Conservation (phyloP, 2,888 invertebrate genomes). For the Eupeodes luniger region DNA sequence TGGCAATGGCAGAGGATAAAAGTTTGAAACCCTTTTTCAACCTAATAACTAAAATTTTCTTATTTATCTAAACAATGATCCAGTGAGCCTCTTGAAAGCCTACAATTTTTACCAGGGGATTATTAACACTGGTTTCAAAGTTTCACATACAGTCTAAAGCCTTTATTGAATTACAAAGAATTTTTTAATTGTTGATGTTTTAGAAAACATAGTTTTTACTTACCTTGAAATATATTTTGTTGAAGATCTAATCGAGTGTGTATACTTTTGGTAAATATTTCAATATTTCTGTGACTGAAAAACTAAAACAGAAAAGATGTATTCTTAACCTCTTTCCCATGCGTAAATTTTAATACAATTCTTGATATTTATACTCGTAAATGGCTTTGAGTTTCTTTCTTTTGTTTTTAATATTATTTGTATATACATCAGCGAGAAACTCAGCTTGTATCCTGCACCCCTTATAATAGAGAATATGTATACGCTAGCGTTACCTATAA, state of each 20-base stretch:
- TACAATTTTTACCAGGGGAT: too few relatives aligned
- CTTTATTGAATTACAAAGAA: too few relatives aligned
- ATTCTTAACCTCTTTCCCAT: not conserved
- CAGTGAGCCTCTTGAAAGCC: too few relatives aligned
- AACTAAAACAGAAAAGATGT: not conserved
- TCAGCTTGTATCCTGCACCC: constrained; percentile 1
- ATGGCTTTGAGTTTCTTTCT: constrained; percentile 39
- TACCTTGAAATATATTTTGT: not conserved
- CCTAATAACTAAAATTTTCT: too few relatives aligned
- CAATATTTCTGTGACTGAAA: not conserved
- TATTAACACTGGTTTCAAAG: too few relatives aligned
- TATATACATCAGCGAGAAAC: not conserved
- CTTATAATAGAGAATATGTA: not conserved
- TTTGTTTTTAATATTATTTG: not conserved
- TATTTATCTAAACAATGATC: too few relatives aligned
- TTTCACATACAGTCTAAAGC: too few relatives aligned
- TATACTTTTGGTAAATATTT: not conserved
- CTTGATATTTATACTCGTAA: constrained; percentile 5
- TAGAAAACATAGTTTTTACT: too few relatives aligned
- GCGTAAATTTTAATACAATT: constrained; percentile 35
- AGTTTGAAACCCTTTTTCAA: too few relatives aligned
- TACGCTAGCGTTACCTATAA: not conserved
- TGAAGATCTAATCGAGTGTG: not conserved
- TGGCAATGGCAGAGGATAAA: too few relatives aligned
- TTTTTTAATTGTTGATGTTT: too few relatives aligned